A percentile compares a stretch with the other conserved stretches of the same genome.
These are phyloP conservation scores for Cyclina sinensis DNA, from an alignment of 1,140 invertebrate species.

Conservation along the genomic window DNA sequence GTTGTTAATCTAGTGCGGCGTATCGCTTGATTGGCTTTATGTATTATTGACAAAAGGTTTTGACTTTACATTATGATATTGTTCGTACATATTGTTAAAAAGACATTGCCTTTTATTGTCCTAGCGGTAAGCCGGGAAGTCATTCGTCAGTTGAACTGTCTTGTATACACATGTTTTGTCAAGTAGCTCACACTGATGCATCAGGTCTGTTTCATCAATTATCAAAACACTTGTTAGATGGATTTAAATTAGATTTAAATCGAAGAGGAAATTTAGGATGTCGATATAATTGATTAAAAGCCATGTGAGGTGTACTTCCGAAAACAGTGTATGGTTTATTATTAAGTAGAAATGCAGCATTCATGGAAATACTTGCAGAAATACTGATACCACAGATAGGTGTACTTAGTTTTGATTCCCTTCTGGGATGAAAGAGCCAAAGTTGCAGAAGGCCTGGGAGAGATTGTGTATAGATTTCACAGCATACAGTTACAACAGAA, in stretches of 20 bases:
- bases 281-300: background rate
- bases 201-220: constrained; percentile 13
- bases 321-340: background rate
- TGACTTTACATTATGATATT: constrained; percentile 37
- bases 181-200: constrained; percentile 12
- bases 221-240: background rate
- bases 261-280: background rate
- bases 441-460: background rate
- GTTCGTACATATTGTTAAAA: constrained; percentile 54
- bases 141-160: constrained; percentile 5
- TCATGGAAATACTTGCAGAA: background rate
- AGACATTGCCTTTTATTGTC: constrained; percentile 43
- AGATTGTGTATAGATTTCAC: background rate
- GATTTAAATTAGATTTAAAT: constrained; percentile 24
- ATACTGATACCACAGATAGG: background rate
- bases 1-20: constrained; percentile 54
- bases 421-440: background rate
- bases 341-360: background rate
- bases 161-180: constrained; percentile 44
- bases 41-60: constrained; percentile 55
- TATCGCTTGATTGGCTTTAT: constrained; percentile 46
- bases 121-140: background rate
- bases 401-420: background rate
- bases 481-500: background rate
- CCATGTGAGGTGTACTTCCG: too few species aligned